Evolutionary conservation across 2,113 vertebrate species (phyloP), one percentile per base, ranked within the genome.

Genomic region (Macrotis lagotis): DNA sequence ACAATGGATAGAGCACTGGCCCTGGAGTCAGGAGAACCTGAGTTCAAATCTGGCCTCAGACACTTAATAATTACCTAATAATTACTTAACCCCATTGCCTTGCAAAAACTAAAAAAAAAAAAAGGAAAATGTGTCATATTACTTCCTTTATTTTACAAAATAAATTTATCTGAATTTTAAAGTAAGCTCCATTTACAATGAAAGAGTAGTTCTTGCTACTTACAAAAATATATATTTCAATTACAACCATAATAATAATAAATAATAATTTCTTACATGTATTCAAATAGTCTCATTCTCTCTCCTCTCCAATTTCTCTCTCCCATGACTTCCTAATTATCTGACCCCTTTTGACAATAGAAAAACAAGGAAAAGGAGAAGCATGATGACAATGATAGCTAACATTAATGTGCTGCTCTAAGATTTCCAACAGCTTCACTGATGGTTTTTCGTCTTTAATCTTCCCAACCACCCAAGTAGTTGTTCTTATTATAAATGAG

Each of bases 161-260:
- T 83, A n/a, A 90, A 95, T 51, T 50, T 55, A 48, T 92, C 59
- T 96, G 24, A 90, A 92, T 89, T 94, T 74, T 24, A 28, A 93
- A 90, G 66, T 83, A 83, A 74, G 14, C 31, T 5, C 7, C 14
- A 74, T 10, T 66, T 95, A 26, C 95, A 0, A 24, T 53, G 8
- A 26, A 8, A 24, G 91, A 94, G 24, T 52, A 53, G 83, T 50
- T 92, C n/a, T 66, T 89, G 48, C 8, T 51, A 7, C 0, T 95
- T 92, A 94, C 53, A 91, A 51, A 16, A 6, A 83, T 83, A 90
- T 88, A 50, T 91, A 48, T 48, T 94, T 94, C 93, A 88, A 49
- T 91, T 19, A 24, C 24, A 83, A 83, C 0, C 66, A 44, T 44
- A 44, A 8, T 74, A 19, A n/a, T 83, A 83, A 44, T 83, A 24